Evolutionary conservation across 2,113 vertebrate species (phyloP).

Genomic region (Atherinomorus stipes): DNA sequence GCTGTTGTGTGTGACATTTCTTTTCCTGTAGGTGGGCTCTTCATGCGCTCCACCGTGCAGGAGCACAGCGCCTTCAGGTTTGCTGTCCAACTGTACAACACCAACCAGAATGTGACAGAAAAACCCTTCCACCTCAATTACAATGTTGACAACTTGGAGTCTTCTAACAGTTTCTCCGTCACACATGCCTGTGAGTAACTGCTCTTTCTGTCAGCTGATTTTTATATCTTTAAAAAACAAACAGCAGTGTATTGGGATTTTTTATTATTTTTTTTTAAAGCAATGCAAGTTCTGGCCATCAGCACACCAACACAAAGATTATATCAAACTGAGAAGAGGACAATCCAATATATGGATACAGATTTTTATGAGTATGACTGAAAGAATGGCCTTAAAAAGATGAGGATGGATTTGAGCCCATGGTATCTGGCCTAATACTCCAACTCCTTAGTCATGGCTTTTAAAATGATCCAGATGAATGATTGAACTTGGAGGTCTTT

Average conservation of each 20-base stretch:
- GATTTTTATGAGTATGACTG: constrained; percentile 7
- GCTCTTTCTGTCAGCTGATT: background rate
- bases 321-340: too few species aligned
- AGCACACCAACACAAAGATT: background rate
- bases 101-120: constrained; percentile 98
- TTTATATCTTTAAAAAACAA: too few species aligned
- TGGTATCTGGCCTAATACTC: constrained; percentile 17
- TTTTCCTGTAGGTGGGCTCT: constrained; percentile 90
- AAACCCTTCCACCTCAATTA: constrained; percentile 99
- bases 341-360: too few species aligned
- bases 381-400: constrained; percentile 8
- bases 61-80: constrained; percentile 99
- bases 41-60: constrained; percentile 97
- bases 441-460: constrained; percentile 21
- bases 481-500: constrained; percentile 37
- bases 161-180: constrained; percentile 99
- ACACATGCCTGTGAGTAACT: constrained; percentile 98
- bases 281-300: background rate
- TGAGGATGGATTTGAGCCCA: constrained; percentile 42
- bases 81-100: constrained; percentile 98
- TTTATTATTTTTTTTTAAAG: too few species aligned
- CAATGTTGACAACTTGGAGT: constrained; percentile 98
- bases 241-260: too few species aligned
- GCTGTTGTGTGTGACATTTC: constrained; percentile 35
- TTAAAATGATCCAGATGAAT: constrained; percentile 55